Conservation (phyloP, 2,888 invertebrate species). For the Barypeithes pellucidus region DNA sequence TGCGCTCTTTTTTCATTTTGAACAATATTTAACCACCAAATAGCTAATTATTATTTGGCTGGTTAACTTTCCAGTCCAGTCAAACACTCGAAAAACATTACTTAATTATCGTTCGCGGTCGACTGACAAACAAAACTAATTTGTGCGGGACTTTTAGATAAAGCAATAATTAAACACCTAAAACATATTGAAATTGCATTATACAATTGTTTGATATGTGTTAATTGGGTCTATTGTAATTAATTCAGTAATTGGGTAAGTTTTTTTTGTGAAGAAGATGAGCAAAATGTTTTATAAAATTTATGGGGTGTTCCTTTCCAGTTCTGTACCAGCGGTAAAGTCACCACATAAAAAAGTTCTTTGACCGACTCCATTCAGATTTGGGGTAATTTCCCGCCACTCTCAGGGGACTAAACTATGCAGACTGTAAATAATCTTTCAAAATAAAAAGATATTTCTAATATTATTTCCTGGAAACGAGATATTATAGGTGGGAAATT, state of each 20-base stretch:
- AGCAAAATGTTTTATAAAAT: no score
- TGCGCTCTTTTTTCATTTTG: neutral
- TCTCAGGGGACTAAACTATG: no score
- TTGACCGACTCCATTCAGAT: no score
- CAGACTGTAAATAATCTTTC: no score
- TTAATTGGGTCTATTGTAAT: neutral
- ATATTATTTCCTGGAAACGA: no score
- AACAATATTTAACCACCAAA: neutral
- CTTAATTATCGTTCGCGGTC: constrained; percentile 2
- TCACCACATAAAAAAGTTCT: no score
- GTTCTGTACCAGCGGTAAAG: no score
- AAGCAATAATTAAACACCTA: constrained; percentile 2
- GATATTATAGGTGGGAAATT: no score
- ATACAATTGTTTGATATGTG: neutral
- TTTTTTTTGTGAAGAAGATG: no score
- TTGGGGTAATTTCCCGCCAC: no score
- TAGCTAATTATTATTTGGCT: neutral
- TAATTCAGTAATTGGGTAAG: neutral
- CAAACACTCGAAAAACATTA: constrained; percentile 7
- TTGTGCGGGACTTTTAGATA: constrained; percentile 3
- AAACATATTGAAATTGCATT: neutral
- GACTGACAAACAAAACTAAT: constrained; percentile 4
- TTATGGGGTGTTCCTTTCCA: no score
- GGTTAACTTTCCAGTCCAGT: constrained; percentile 2
- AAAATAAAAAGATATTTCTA: no score